Evolutionary conservation across 2,888 invertebrate species (phyloP), one percentile per base, ranked within the genome.

Genomic region (Siphonodentalium dalli): DNA sequence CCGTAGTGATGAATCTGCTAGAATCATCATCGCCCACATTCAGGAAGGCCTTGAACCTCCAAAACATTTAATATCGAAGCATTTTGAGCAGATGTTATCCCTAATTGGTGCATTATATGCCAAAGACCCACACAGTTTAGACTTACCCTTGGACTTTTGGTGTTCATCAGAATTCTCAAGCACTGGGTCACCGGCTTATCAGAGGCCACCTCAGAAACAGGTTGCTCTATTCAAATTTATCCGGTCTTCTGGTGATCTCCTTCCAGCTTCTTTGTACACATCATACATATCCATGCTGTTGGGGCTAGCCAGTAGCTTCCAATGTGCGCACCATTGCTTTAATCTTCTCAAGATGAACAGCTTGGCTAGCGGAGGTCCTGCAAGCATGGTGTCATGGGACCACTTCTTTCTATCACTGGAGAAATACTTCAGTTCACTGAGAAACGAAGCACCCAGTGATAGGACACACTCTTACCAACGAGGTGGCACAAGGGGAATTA

Each of bases 281-380:
- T 90, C 91, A 0, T 95, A 93, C 83, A 85, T 95, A 61, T 88
- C 88, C 66, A 92, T 96, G 88, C 85, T 96, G 65, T 87, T 89
- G 0, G 89, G 92, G 15, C 85, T 97, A 44, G 89, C 92, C 2
- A 89, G 88, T 47, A 74, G 63, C 87, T 89, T 53, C 83, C 86
- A 49, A 87, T 88, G 92, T 15, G 92, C 95, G 0, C 83, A 88
- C 49, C 88, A 90, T 71, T 90, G 90, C 35, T 92, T 89, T 75
- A 89, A 88, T 71, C 85, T 91, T 68, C 82, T 92, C 15, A 90
- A 90, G 73, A 87, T 88, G 61, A 88, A 88, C 61, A 85, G 87
- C 40, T 21, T 11, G 26, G 0, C 58, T 54, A 84, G 85, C 37
- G 84, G 80, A 28, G 77, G 75, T 27, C 81, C 82, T 34, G 79